Percentiles rank a stretch among this genome's conserved stretches.
phyloP scores from a whole-genome alignment of 2,113 vertebrate genomes.

The Halcyon senegalensis region DNA sequence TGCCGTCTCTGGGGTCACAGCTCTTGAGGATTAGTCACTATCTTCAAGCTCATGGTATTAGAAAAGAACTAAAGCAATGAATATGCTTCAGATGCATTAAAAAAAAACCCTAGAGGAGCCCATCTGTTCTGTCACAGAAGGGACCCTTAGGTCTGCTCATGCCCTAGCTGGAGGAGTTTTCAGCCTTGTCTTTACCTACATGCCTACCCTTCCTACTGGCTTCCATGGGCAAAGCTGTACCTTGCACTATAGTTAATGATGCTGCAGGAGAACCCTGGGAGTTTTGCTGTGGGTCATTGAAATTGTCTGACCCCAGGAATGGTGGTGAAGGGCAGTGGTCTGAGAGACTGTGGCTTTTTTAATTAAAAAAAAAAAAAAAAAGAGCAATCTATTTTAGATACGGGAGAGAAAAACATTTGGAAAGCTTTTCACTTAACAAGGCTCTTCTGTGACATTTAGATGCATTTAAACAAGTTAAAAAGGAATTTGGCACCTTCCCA shows the following conservation, averaged over 20 bases:
- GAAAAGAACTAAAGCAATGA: not conserved
- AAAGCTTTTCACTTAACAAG: conserved; percentile 59
- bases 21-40: not conserved
- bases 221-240: not conserved
- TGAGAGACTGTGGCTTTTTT: not conserved
- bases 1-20: not conserved
- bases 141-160: not conserved
- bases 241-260: not conserved
- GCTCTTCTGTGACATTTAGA: conserved; percentile 62
- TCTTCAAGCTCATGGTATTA: not conserved
- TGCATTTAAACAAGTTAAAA: conserved; percentile 47
- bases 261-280: not conserved
- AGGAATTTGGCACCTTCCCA: conserved; percentile 62
- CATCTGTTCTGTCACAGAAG: not conserved
- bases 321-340: not conserved
- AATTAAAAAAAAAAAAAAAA: conserved; percentile 17
- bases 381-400: conserved; percentile 61
- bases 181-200: not conserved
- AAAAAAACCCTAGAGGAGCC: not conserved
- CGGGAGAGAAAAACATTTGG: conserved; percentile 53
- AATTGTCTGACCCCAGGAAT: not conserved
- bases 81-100: not conserved
- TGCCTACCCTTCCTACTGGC: not conserved
- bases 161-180: not conserved
- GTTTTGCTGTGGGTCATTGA: not conserved